Percentiles rank a stretch among this genome's conserved stretches.
phyloP scores from a whole-genome alignment of 1,140 invertebrate species.

The Macrosteles quadrilineatus region DNA sequence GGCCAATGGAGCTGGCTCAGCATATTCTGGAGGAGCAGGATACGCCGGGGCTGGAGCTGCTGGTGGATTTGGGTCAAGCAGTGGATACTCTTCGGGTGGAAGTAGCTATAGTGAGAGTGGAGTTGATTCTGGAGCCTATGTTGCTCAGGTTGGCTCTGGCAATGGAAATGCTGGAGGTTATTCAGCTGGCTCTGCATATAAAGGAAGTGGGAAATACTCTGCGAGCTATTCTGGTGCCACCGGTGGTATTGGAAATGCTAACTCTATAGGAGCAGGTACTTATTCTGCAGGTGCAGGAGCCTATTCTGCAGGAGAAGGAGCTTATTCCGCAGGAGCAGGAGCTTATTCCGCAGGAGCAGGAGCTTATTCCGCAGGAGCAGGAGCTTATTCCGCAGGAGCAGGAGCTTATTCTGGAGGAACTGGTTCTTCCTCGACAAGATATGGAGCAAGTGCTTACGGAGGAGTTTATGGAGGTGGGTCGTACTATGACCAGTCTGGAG shows the following conservation, averaged over 20 bases:
- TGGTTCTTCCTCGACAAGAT: conserved; percentile 2
- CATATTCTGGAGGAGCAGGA: not conserved
- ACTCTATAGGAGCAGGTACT: conserved; percentile 29
- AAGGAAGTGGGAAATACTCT: conserved; percentile 33
- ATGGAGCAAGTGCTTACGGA: not conserved
- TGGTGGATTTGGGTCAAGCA: not conserved
- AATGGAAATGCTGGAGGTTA: conserved; percentile 28
- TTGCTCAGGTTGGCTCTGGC: conserved; percentile 33
- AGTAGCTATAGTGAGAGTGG: conserved; percentile 27
- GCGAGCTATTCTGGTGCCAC: conserved; percentile 15
- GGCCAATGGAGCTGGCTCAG: not conserved
- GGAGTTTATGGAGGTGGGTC: conserved; percentile 16
- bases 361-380: conserved; percentile 6
- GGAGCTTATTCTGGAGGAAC: conserved; percentile 20
- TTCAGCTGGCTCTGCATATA: conserved; percentile 32
- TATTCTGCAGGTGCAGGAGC: conserved; percentile 30
- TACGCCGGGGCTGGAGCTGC: conserved; percentile 1
- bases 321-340: conserved; percentile 25
- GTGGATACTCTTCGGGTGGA: too few species aligned
- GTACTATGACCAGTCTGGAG: conserved; percentile 30
- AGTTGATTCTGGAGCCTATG: conserved; percentile 33
- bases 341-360: conserved; percentile 8
- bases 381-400: conserved; percentile 29
- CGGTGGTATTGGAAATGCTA: conserved; percentile 6
- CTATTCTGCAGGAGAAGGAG: conserved; percentile 25